Evolutionary conservation across 2,888 invertebrate species (phyloP).

Genomic region (Polydesmus complanatus): DNA sequence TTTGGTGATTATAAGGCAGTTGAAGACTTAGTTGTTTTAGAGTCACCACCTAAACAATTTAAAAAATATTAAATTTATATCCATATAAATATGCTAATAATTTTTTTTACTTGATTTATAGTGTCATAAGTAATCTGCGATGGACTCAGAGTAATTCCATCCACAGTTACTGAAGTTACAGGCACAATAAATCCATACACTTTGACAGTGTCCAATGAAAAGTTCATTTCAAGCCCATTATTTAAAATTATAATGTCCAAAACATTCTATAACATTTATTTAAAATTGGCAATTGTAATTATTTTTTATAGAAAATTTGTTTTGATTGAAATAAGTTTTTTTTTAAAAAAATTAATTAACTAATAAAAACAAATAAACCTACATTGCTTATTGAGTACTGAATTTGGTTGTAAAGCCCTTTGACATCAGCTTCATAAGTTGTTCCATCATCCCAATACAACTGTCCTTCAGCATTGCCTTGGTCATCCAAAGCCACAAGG

Average conservation of each 20-base stretch:
- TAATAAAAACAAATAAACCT: neutral
- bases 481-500: conserved; percentile 24
- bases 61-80: too few relatives aligned
- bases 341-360: too few relatives aligned
- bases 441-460: conserved; percentile 28
- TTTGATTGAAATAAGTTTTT: too few relatives aligned
- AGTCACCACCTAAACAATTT: too few relatives aligned
- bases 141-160: neutral
- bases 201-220: conserved; percentile 4
- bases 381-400: neutral
- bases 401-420: conserved; percentile 4
- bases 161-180: neutral
- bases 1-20: too few relatives aligned
- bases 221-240: neutral
- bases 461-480: conserved; percentile 22
- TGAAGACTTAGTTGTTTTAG: too few relatives aligned
- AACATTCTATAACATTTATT: neutral
- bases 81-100: too few relatives aligned
- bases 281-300: neutral
- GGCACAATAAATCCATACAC: neutral
- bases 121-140: neutral
- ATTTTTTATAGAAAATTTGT: too few relatives aligned
- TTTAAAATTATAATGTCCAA: neutral
- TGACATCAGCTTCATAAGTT: conserved; percentile 14
- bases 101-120: neutral